Conservation (phyloP, 2,113 vertebrate genomes). For the Serilophus lunatus region DNA sequence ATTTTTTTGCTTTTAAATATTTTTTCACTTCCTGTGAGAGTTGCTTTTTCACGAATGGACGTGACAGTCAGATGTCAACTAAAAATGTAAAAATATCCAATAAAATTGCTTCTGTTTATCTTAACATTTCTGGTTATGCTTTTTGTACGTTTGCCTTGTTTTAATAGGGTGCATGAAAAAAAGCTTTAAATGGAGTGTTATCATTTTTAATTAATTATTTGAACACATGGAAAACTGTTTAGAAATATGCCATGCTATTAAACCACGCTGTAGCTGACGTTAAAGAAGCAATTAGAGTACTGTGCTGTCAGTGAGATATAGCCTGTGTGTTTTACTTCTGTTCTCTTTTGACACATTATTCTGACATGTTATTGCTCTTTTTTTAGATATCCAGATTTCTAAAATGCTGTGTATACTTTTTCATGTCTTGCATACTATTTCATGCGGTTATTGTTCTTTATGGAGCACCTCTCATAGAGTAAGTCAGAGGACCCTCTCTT, state of each 20-base stretch:
- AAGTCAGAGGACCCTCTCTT: constrained; percentile 73
- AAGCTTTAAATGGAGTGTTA: neutral
- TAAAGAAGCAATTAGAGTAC: neutral
- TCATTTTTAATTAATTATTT: neutral
- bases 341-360: neutral
- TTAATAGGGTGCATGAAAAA: neutral
- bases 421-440: constrained; percentile 89
- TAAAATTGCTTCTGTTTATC: neutral
- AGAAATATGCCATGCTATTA: neutral
- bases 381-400: constrained; percentile 84
- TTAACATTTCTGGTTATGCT: neutral
- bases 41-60: neutral
- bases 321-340: neutral
- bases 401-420: constrained; percentile 89
- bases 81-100: neutral
- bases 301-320: neutral
- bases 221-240: neutral
- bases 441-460: constrained; percentile 92
- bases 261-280: neutral
- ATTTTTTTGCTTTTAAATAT: neutral
- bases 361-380: constrained; percentile 56
- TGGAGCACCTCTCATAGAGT: constrained; percentile 94
- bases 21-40: neutral
- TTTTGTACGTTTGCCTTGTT: neutral
- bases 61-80: neutral